phyloP scores from a whole-genome alignment of 2,113 vertebrate genomes.

The Forbesichthys papilliferus region DNA sequence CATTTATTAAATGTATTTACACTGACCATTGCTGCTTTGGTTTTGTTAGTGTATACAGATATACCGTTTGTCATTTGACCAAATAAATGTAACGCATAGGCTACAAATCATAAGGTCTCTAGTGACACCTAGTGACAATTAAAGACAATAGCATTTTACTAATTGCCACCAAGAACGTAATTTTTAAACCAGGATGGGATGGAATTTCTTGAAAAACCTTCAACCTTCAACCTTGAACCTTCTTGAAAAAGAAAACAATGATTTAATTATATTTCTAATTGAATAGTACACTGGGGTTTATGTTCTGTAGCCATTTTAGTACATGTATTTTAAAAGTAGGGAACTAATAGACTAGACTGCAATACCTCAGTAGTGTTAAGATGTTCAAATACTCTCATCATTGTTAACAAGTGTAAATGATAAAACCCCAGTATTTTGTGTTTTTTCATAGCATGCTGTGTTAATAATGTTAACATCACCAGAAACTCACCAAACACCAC shows the following conservation, averaged over 20 bases:
- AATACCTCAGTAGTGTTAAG: too few relatives aligned
- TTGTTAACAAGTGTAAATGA: background rate
- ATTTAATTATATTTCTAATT: background rate
- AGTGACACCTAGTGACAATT: constrained; percentile 43
- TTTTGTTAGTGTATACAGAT: background rate
- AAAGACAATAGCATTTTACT: background rate
- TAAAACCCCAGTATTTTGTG: background rate
- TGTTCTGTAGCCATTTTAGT: too few relatives aligned
- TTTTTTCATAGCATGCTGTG: background rate
- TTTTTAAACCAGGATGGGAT: background rate
- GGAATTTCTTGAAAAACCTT: too few relatives aligned
- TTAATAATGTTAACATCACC: constrained; percentile 43
- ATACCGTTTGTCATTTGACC: background rate
- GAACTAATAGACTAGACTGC: too few relatives aligned
- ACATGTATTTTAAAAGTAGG: too few relatives aligned
- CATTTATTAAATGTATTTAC: too few relatives aligned
- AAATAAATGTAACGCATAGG: background rate
- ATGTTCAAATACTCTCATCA: background rate
- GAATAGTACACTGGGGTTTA: too few relatives aligned
- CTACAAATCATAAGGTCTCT: constrained; percentile 2
- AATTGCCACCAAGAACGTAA: background rate
- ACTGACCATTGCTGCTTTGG: too few relatives aligned
- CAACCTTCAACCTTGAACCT: too few relatives aligned
- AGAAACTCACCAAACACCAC: constrained; percentile 35
- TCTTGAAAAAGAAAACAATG: background rate